These are phyloP conservation scores for Eupithecia exiguata DNA, from an alignment of 2,888 invertebrate species.

Conservation along the genomic window DNA sequence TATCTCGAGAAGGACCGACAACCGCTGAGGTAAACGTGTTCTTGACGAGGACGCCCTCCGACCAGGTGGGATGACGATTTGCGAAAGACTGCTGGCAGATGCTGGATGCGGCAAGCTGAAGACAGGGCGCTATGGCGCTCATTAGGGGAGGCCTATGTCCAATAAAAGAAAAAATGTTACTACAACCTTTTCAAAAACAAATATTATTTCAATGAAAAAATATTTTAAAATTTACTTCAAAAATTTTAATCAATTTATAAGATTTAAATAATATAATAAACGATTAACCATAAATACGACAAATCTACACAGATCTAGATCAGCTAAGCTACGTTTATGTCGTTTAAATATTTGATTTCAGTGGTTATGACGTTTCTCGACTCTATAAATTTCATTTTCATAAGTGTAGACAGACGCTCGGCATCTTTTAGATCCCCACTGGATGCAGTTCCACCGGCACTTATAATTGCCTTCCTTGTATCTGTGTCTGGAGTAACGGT, in stretches of 20 bases:
- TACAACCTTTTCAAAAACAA: not conserved
- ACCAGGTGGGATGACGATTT: too few species aligned
- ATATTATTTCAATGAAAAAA: not conserved
- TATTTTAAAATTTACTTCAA: not conserved
- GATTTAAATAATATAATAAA: not conserved
- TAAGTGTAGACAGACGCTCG: not conserved
- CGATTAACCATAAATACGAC: not conserved
- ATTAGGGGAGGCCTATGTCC: too few species aligned
- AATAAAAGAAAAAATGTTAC: not conserved
- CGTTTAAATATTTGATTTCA: not conserved
- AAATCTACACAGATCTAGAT: not conserved
- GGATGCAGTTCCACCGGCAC: conserved; percentile 18
- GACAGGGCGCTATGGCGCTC: too few species aligned
- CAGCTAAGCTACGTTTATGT: not conserved
- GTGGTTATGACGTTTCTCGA: not conserved
- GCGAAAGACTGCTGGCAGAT: too few species aligned
- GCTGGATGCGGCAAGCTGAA: too few species aligned
- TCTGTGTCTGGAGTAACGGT: conserved; percentile 35
- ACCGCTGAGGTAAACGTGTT: too few species aligned
- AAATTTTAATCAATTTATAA: not conserved
- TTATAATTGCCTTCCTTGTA: conserved; percentile 14
- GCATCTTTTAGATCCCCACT: not conserved
- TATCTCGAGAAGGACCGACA: too few species aligned
- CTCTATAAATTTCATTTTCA: not conserved
- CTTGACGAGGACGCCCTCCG: too few species aligned